Evolutionary conservation across 2,797 vertebrate genomes (phyloP), one percentile per base, ranked within the genome.

Genomic region (Silurus aristotelis): DNA sequence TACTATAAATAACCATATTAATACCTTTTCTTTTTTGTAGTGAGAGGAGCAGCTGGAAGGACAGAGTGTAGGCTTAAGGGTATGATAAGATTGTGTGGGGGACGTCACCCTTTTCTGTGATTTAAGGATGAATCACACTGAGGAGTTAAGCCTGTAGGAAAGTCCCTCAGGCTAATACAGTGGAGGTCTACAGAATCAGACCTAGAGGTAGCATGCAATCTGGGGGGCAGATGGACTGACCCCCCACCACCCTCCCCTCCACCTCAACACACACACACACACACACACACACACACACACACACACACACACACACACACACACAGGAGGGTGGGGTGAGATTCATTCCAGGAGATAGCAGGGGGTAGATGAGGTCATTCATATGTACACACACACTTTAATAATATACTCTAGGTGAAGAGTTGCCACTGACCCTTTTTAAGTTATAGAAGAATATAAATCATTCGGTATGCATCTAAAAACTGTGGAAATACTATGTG

Each of bases 121-220:
- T 87, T 86, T 86, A 84, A 89, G 52, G 78, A 87, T 89, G 87
- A 90, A 85, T 90, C 87, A 90, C 79, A 89, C 87, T 38, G 56
- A 86, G 84, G 80, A 82, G 85, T 38, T 84, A 87, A 87, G 81
- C 68, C 83, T 85, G 81, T 85, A 86, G 86, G 83, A 89, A 90
- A 90, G 87, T 87, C 86, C 87, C 87, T 72, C 55, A 87, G 85
- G 80, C 60, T 83, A 86, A 87, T 84, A 87, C 82, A 85, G 81
- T 84, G 72, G 78, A 82, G 83, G 86, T 83, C 87, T 89, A 85
- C 72, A 82, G 86, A 75, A 61, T 81, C 27, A 84, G 73, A 84
- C 83, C 83, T 10, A 55, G 85, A 87, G 85, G 80, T 84, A 79
- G 55, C 78, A 80, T 67, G 79, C 79, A 73, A 38, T 85, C 71